Conservation (phyloP, 2,113 vertebrate genomes). For the Tamias sibiricus region DNA sequence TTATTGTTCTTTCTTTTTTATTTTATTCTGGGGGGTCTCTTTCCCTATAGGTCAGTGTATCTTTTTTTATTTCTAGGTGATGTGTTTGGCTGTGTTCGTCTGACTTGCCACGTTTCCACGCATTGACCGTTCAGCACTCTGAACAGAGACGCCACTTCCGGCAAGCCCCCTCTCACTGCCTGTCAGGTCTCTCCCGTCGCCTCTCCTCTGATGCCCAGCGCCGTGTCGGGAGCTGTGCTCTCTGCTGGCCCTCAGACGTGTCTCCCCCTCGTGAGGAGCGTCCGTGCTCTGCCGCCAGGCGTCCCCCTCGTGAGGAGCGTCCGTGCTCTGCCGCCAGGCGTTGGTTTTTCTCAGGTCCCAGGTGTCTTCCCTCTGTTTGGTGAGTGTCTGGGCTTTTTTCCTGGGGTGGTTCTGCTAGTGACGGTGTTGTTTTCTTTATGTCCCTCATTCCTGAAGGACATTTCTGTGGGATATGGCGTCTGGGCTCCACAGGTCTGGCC, state of each 20-base stretch:
- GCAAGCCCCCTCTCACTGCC: not conserved
- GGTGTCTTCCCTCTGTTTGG: not conserved
- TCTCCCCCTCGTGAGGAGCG: too few relatives aligned
- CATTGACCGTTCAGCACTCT: not conserved
- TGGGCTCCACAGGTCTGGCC: too few relatives aligned
- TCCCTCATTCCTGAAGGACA: not conserved
- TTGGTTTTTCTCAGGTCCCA: not conserved
- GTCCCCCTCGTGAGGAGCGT: too few relatives aligned
- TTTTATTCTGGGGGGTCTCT: not conserved
- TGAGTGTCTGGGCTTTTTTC: not conserved
- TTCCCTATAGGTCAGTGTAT: not conserved
- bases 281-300: too few relatives aligned
- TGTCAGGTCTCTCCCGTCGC: not conserved
- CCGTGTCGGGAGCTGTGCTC: not conserved
- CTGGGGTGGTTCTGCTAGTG: not conserved
- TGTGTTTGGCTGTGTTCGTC: not conserved
- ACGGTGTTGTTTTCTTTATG: not conserved
- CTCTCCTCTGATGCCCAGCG: not conserved
- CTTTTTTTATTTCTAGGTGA: not conserved
- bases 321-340: too few relatives aligned
- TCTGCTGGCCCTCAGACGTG: too few relatives aligned
- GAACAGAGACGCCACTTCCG: not conserved
- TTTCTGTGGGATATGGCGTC: not conserved
- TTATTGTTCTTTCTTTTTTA: not conserved
- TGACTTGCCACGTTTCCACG: not conserved